Evolutionary conservation across 2,888 invertebrate genomes (phyloP), one percentile per base, ranked within the genome.

Genomic region (Blastobasis lacticolella): DNA sequence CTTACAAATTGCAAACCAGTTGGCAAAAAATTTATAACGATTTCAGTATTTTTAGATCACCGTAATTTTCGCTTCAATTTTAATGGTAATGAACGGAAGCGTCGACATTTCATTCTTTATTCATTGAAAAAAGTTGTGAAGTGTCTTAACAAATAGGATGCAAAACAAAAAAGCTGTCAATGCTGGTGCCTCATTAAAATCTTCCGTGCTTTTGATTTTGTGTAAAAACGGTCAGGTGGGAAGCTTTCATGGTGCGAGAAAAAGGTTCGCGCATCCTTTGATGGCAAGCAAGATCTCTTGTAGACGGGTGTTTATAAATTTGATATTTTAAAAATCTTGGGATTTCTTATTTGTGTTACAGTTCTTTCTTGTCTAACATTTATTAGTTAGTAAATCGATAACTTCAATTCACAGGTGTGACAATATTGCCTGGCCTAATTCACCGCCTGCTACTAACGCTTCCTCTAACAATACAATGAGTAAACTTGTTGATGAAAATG

Each of bases 151-250:
- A 63, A 64, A 73, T 74, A 67, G 59, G 64, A 68, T 61, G 69
- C 66, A 71, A 76, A 75, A 84, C 79, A 82, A 85, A 80, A 83
- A 79, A 80, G 78, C 69, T 68, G 69, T 70, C 71, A 78, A 78
- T 77, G 75, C 66, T 91, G 91, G 68, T 60, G 68, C 76, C 81
- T 88, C 86, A 83, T 87, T 88, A 88, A 88, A 88, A 83, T 87
- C 72, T 88, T 88, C 88, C 88, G 79, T 75, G 67, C 67, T 78
- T 87, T 82, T 86, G 85, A 81, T 74, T 86, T 80, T 80, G 75
- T 78, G 79, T 83, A 74, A 71, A 80, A 78, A 78, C 72, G 80
- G 78, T 79, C 76, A 77, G 73, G 73, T 69, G 68, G 62, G 65
- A 66, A 59, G 69, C 73, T 73, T 69, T 64, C 69, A 61, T 62